Evolutionary conservation across 2,888 invertebrate species (phyloP).

Genomic region (Gryllus longicercus): DNA sequence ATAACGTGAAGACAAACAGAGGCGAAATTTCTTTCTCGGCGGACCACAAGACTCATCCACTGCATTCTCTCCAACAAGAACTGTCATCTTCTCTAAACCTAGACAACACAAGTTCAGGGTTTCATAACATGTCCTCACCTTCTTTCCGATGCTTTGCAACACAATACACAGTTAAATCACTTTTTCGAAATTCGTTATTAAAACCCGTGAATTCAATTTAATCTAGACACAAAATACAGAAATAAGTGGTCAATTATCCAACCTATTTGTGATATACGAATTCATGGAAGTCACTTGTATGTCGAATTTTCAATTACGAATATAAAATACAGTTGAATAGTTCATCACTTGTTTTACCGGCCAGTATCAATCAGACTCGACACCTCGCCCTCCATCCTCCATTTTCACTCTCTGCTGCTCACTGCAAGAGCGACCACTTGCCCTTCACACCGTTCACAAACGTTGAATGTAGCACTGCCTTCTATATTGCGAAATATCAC

Average conservation of each 20-base stretch:
- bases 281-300: slow-evolving; percentile 36
- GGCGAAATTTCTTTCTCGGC: slow-evolving; percentile 50
- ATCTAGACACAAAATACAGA: background rate
- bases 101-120: slow-evolving; percentile 20
- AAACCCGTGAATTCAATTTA: slow-evolving; percentile 6
- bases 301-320: slow-evolving; percentile 25
- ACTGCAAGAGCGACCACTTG: slow-evolving; percentile 17
- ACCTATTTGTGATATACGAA: slow-evolving; percentile 33
- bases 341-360: slow-evolving; percentile 26
- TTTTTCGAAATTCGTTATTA: background rate
- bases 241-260: slow-evolving; percentile 18
- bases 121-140: background rate
- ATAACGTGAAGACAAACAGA: slow-evolving; percentile 42
- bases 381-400: slow-evolving; percentile 30
- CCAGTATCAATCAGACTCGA: background rate
- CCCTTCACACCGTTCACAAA: background rate
- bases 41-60: slow-evolving; percentile 46
- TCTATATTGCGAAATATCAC: background rate
- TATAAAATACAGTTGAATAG: slow-evolving; percentile 21
- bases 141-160: background rate
- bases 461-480: background rate
- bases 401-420: background rate
- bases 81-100: slow-evolving; percentile 54
- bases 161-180: background rate
- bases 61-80: slow-evolving; percentile 52